Base-by-base conservation (phyloP, 2,797 vertebrate species). In the Kryptolebias ocellatus region DNA sequence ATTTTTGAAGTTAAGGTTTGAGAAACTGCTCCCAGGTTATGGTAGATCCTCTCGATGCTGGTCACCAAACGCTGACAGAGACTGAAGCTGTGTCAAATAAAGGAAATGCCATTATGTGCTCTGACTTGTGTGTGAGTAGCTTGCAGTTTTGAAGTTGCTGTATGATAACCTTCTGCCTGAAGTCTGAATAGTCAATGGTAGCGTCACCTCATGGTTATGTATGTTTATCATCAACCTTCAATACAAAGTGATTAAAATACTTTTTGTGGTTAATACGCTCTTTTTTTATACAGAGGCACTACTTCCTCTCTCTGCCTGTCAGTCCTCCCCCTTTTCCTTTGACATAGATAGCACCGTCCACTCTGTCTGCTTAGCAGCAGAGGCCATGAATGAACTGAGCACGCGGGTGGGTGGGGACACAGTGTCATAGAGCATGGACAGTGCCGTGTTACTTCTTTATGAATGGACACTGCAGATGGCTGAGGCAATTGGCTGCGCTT, bases 21-120 rank as follows among this genome's bases (percentile, higher is more conserved):
- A 87, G 83, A 92, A 89, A 92, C 91, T 90, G 86, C 90, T 94
- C 92, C 77, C 91, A 94, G 90, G 92, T 83, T 88, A 79, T 72
- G 59, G 67, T 69, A 55, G 69, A 39, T 39, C 2, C 72, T 80
- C 14, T 56, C 34, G 68, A 67, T 67, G 61, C 66, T 46, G 70
- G 67, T 20, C 66, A 54, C 53, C 52, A 27, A 11, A 20, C 53
- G 49, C 51, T n/a, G 59, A 51, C 4, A 49, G 49, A 56, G 18
- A 51, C 15, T 7, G 69, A 47, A 18, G 31, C 29, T 39, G 45
- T 55, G 50, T 60, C 24, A 66, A 50, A 16, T 51, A 15, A 53
- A 72, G 70, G 64, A 74, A 72, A 42, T 47, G 66, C 12, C 28
- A 56, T 31, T 45, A 54, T 29, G 54, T 62, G 58, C 44, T 72